These are phyloP conservation scores for Odontamblyopus rebecca DNA, from an alignment of 2,797 vertebrate genomes.

Conservation along the genomic window DNA sequence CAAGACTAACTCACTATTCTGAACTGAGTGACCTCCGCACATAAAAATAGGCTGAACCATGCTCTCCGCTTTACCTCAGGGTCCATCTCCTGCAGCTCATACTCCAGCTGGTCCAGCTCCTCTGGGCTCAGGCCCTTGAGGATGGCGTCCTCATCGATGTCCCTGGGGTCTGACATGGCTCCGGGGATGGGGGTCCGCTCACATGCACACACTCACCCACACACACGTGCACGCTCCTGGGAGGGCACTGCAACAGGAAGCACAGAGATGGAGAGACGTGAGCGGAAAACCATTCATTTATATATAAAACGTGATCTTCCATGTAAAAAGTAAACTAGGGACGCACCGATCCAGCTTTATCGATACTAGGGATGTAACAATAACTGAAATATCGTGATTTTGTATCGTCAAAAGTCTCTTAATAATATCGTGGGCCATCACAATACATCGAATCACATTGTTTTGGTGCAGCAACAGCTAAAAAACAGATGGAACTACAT, in stretches of 20 bases:
- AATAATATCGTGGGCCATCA: too few species aligned
- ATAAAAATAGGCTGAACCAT: not conserved
- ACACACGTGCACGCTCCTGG: constrained; percentile 58
- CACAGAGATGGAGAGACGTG: not conserved
- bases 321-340: too few species aligned
- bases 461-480: too few species aligned
- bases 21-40: not conserved
- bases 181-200: constrained; percentile 50
- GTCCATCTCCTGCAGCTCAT: constrained; percentile 93
- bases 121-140: constrained; percentile 85
- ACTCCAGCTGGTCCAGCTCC: constrained; percentile 88
- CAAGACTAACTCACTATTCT: not conserved
- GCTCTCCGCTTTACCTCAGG: constrained; percentile 82
- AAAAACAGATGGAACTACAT: too few species aligned
- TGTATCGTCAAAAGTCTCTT: too few species aligned
- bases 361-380: too few species aligned
- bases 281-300: not conserved
- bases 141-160: constrained; percentile 96
- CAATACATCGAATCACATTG: too few species aligned
- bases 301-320: too few species aligned
- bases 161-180: constrained; percentile 89
- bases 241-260: constrained; percentile 38
- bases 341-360: too few species aligned
- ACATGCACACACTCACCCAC: constrained; percentile 59
- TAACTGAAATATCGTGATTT: too few species aligned